Percentiles rank a stretch among this genome's conserved stretches.
phyloP scores from a whole-genome alignment of 2,888 invertebrate genomes.

The Chydorus sphaericus region DNA sequence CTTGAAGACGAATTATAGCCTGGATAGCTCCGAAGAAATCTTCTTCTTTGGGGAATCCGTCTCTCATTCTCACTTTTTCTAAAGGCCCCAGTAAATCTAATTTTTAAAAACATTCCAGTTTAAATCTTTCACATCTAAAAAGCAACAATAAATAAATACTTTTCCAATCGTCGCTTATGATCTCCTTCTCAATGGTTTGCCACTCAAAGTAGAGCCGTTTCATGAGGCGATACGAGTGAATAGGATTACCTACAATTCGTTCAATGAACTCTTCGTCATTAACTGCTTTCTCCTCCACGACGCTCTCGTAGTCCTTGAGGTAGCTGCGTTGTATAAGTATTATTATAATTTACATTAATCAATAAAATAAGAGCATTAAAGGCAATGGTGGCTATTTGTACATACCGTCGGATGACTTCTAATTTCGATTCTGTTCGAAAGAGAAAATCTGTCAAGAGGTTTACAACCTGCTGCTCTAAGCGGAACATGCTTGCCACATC shows the following conservation, averaged over 20 bases:
- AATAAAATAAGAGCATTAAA: neutral
- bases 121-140: no score
- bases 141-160: neutral
- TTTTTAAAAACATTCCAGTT: no score
- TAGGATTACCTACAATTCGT: slow-evolving; percentile 23
- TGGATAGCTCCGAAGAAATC: slow-evolving; percentile 26
- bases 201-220: slow-evolving; percentile 25
- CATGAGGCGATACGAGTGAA: slow-evolving; percentile 25
- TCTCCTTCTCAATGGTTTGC: slow-evolving; percentile 20
- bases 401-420: slow-evolving; percentile 18
- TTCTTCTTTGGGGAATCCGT: slow-evolving; percentile 21
- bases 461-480: slow-evolving; percentile 21
- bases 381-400: neutral
- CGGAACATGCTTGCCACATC: slow-evolving; percentile 18
- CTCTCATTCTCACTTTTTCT: neutral
- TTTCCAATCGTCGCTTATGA: slow-evolving; percentile 17
- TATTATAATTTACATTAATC: no score
- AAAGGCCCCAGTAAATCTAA: slow-evolving; percentile 6
- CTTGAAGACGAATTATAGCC: slow-evolving; percentile 24
- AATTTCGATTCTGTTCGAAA: slow-evolving; percentile 19
- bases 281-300: slow-evolving; percentile 7
- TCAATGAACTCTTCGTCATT: slow-evolving; percentile 17
- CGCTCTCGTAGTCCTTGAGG: slow-evolving; percentile 3
- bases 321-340: neutral
- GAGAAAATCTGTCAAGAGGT: slow-evolving; percentile 19